Base-by-base conservation (phyloP, 2,113 vertebrate species). In the Podocnemis expansa region DNA sequence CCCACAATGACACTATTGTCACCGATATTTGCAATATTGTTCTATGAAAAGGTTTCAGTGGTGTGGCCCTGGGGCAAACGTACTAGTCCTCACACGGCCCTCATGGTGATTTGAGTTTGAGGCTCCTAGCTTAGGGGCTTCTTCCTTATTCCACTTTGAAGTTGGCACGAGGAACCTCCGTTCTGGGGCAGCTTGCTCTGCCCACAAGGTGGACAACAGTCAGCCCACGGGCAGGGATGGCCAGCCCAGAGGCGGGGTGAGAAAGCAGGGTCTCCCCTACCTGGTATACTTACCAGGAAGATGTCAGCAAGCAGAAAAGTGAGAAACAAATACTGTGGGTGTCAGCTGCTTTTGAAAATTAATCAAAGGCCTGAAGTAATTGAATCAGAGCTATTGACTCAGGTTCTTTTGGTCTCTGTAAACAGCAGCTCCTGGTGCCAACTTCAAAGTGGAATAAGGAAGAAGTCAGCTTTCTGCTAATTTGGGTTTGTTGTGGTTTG, bases 201-300 rank as follows among this genome's bases (percentile, higher is more conserved):
- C n/a, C n/a, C n/a, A n/a, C n/a, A n/a, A n/a, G n/a, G n/a, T n/a
- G n/a, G n/a, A n/a, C n/a, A n/a, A n/a, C n/a, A n/a, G n/a, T n/a
- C n/a, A n/a, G n/a, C n/a, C n/a, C n/a, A n/a, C n/a, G n/a, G n/a
- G n/a, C n/a, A n/a, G n/a, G n/a, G n/a, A n/a, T n/a, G n/a, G n/a
- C n/a, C n/a, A n/a, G n/a, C n/a, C n/a, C n/a, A n/a, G n/a, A n/a
- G n/a, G n/a, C n/a, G n/a, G n/a, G n/a, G n/a, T n/a, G n/a, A n/a
- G n/a, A n/a, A n/a, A n/a, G 45, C 24, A 21, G 14, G 10, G 17
- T 41, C 43, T 85, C 10, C 31, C 8, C 0, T 0, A 22, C 75
- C 78, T 3, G 8, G 67, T 51, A 45, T 16, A 55, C 43, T n/a
- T 22, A 81, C 52, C 31, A 79, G 43, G 19, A 45, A 58, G 19